Base-by-base conservation (phyloP, 2,113 vertebrate species). In the Engraulis encrasicolus region DNA sequence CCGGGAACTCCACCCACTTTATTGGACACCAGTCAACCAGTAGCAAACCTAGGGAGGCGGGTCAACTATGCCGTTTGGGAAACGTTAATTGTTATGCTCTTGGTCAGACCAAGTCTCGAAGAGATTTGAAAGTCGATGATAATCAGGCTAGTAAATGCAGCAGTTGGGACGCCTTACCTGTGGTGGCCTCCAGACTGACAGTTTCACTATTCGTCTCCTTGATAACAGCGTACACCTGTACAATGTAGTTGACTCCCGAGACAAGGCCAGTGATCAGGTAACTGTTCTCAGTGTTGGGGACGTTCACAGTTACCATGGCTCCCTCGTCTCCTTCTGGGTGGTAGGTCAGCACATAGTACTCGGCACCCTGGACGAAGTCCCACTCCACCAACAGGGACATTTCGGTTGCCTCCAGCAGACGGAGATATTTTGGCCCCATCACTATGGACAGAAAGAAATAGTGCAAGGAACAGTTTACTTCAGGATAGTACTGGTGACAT, bases 281-380 rank as follows among this genome's bases (percentile, higher is more conserved):
- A 84, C 88, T 95, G 87, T 93, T 93, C 78, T 96, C 91, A 19
- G 92, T 93, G 91, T 95, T 95, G 85, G 95, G 89, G 83, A 97
- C 89, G 0, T 6, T 78, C 86, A 96, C 86, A 90, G 95, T 86
- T 87, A 94, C 87, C 80, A 86, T 80, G 1, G 89, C 66, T 0
- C 61, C 83, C 82, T 96, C 89, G 9, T 91, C 81, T 3, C 90
- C 93, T 86, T 94, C 86, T 0, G 95, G 96, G 82, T 96, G 92
- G 90, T 96, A 96, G 82, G 89, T 95, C 81, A 98, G 85, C 78
- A 96, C 81, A 58, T 97, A 97, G 92, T 96, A 92, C 81, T 98
- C 95, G 15, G 95, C 95, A 23, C 95, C 92, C 1, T 48, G 83
- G 82, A 94, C 86, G 0, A 91, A 89, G 87, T 96, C 94, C 96